Percentiles rank a stretch among this genome's conserved stretches.
These are phyloP conservation scores for Emmelina monodactyla DNA, from an alignment of 2,888 invertebrate species.

Conservation along the genomic window DNA sequence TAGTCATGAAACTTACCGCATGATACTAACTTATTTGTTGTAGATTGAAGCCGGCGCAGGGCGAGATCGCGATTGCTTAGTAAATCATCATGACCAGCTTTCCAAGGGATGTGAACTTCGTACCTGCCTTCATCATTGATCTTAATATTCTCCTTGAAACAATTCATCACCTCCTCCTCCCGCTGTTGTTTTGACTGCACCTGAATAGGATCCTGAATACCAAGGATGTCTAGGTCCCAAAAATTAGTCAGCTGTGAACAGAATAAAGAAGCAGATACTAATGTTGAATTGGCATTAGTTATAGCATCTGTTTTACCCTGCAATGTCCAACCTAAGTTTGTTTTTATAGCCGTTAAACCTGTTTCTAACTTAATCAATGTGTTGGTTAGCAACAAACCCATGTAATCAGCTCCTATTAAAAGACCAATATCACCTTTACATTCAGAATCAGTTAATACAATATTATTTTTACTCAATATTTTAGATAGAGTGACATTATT, in stretches of 20 bases:
- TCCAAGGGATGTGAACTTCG: constrained; percentile 6
- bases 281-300: too few species aligned
- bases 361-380: background rate
- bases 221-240: background rate
- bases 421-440: constrained; percentile 1
- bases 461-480: constrained; percentile 1
- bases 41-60: constrained; percentile 3
- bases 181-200: background rate
- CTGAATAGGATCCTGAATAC: background rate
- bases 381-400: background rate
- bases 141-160: background rate
- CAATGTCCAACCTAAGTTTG: background rate
- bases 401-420: background rate
- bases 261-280: too few species aligned
- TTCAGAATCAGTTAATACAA: constrained; percentile 2
- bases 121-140: constrained; percentile 3
- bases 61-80: constrained; percentile 1
- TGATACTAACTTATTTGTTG: constrained; percentile 3
- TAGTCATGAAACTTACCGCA: constrained; percentile 5
- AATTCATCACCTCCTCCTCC: too few species aligned
- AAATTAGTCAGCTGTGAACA: background rate
- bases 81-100: constrained; percentile 3
- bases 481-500: background rate
- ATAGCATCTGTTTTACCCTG: background rate
- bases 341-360: background rate